Evolutionary conservation across 1,140 invertebrate genomes (phyloP).

Genomic region (Drosophila aff.): DNA sequence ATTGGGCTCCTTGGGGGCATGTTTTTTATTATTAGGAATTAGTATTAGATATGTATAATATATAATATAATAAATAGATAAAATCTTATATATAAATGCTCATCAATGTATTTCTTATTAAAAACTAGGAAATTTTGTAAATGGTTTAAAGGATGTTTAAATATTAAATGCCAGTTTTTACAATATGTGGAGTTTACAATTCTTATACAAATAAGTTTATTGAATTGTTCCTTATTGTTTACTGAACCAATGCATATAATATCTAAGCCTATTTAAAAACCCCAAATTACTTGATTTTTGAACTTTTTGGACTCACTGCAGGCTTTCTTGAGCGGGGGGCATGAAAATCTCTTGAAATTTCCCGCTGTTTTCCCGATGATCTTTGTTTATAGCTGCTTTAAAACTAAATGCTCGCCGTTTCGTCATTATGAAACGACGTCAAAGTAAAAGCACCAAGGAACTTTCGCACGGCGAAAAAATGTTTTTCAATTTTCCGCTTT

Average conservation of each 20-base stretch:
- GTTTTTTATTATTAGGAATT: constrained; percentile 3
- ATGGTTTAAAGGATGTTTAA: too few relatives aligned
- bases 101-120: background rate
- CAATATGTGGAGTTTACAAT: too few relatives aligned
- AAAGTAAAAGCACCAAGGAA: constrained; percentile 60
- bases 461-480: constrained; percentile 75
- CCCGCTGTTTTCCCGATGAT: constrained; percentile 29
- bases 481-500: constrained; percentile 68
- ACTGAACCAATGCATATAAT: background rate
- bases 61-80: background rate
- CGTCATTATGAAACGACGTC: constrained; percentile 80
- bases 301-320: background rate
- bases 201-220: background rate
- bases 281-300: background rate
- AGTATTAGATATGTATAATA: background rate
- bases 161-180: too few relatives aligned
- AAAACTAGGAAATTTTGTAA: background rate
- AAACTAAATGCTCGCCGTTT: constrained; percentile 68
- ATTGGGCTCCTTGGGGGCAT: constrained; percentile 17
- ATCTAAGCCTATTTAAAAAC: background rate
- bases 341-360: constrained; percentile 45
- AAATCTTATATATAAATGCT: background rate
- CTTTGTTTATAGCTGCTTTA: constrained; percentile 71
- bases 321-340: background rate
- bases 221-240: background rate